Evolutionary conservation across 1,140 invertebrate genomes (phyloP).

Genomic region (Neotoxoptera formosana): DNA sequence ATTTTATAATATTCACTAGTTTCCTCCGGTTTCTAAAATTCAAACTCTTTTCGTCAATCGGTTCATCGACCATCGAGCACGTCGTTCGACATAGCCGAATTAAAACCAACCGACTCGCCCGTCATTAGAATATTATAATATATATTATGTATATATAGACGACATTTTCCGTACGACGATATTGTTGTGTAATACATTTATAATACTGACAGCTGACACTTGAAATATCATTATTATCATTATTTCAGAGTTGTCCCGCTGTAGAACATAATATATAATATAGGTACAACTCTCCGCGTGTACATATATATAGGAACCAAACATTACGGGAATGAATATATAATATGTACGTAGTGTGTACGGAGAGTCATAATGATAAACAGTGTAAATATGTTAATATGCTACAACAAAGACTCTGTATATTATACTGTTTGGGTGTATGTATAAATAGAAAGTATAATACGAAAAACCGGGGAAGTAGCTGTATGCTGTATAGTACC

Average conservation of each 20-base stretch:
- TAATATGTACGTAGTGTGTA: background rate
- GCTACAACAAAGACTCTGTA: background rate
- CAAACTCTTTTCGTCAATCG: constrained; percentile 20
- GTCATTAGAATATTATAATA: background rate
- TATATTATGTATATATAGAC: background rate
- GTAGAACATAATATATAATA: background rate
- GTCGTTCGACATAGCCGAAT: background rate
- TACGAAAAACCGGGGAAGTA: background rate
- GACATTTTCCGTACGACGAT: background rate
- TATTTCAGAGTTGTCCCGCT: background rate
- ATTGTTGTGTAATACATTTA: background rate
- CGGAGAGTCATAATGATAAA: background rate
- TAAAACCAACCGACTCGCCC: background rate
- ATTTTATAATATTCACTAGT: background rate
- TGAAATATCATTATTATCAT: background rate
- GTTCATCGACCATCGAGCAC: constrained; percentile 11
- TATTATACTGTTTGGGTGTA: background rate
- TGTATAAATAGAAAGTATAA: background rate
- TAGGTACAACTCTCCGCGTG: background rate
- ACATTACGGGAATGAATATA: background rate
- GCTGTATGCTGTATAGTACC: background rate
- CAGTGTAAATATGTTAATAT: background rate
- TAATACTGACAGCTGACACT: background rate
- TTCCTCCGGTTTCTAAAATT: constrained; percentile 16
- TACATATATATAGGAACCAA: background rate